Evolutionary conservation across 2,888 invertebrate genomes (phyloP), one percentile per base, ranked within the genome.

Genomic region (Julus scandinavius): DNA sequence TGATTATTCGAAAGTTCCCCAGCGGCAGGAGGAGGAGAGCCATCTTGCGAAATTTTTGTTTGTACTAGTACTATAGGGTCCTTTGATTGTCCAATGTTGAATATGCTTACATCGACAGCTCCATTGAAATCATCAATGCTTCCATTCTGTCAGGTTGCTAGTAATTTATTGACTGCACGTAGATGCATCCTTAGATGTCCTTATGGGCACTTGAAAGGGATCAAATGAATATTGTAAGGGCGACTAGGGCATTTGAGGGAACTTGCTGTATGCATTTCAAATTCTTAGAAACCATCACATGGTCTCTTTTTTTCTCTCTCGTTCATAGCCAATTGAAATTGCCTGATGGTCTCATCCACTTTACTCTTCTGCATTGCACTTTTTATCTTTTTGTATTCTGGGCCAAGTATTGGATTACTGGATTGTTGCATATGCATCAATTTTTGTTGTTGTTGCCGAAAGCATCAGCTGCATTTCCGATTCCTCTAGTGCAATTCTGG

Each of bases 331-430:
- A 29, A 29, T 72, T 72, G 72, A 72, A 72, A 72, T 72, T 72
- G 72, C 72, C 29, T 29, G 29, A 72, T 72, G 72, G 72, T 38
- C 29, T 72, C 72, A 11, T 72, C 72, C 72, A 72, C 72, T 29
- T 72, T 72, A 72, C 72, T 72, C 29, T 72, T 72, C 72, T 72
- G 72, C 72, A 72, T 72, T 72, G 72, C 72, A n/a, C 72, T 29
- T 72, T 29, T 72, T 72, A n/a, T 63, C 20, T 20, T n/a, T 63
- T 63, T 72, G 72, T 72, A 29, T 72, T 29, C 72, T 29, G 72
- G 72, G 9, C 29, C 72, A 29, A 29, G 72, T 72, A 29, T 72
- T 72, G 72, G 29, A 72, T 72, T 72, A 29, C 29, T 7, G 72
- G 29, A 29, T 72, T 29, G 72, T 72, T 72, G 72, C 72, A 13